Base-by-base conservation (phyloP, 2,113 vertebrate species). In the Callionymus lyra region DNA sequence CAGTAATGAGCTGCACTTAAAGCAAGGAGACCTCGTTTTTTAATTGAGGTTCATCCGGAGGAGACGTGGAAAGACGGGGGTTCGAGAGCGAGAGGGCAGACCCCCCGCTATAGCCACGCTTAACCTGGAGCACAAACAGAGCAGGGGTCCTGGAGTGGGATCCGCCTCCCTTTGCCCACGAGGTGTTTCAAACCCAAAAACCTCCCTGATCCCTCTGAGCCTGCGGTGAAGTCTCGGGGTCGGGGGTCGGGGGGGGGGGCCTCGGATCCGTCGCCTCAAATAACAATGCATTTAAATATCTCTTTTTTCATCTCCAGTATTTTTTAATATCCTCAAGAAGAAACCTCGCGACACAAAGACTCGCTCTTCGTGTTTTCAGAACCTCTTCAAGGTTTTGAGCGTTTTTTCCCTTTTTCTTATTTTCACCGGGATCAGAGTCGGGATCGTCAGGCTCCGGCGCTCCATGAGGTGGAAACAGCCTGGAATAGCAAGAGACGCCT, bases 101-200 rank as follows among this genome's bases (percentile, higher is more conserved):
- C 41, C 65, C 58, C 54, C 71, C 51, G 37, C 60, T 51, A 47
- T 44, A 37, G 41, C 53, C n/a, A 31, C 14, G 16, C 39, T 36
- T 71, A 61, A 70, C 78, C 78, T 43, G 60, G 65, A 76, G 83
- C 70, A 56, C 34, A 66, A 70, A 46, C 70, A 54, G 61, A 59
- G 55, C 77, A 81, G 78, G 72, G 82, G 71, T 82, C 68, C 67
- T 48, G 16, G 44, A 52, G 53, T 56, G 66, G 61, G 70, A 65
- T 13, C 46, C 48, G 12, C 50, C 58, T 59, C 55, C 19, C 21
- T 15, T 19, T 53, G 52, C 68, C 74, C 50, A 46, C 41, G 37
- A 58, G 70, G 54, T 36, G 53, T 50, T 65, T 59, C 51, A 45
- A 10, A 10, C 50, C 49, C 31, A 61, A 41, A n/a, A 57, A 39